Evolutionary conservation across 2,113 vertebrate genomes (phyloP).

Genomic region (Hippocampus comes): DNA sequence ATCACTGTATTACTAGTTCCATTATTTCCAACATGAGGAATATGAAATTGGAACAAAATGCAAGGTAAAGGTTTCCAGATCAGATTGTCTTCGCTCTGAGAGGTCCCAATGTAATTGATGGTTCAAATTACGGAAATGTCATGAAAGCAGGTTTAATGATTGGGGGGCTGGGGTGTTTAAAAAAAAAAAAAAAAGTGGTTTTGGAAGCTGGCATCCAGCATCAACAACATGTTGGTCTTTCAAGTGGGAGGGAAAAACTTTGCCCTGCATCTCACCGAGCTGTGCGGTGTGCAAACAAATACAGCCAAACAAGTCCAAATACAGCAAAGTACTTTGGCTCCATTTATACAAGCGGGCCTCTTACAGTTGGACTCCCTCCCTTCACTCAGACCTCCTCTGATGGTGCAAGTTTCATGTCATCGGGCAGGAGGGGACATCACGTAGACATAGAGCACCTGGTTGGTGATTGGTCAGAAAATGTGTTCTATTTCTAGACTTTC

Average conservation of each 20-base stretch:
- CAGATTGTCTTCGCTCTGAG: neutral
- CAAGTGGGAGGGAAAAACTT: constrained; percentile 57
- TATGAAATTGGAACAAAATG: neutral
- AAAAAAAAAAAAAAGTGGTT: constrained; percentile 36
- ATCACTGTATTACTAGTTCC: neutral
- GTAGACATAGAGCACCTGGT: constrained; percentile 67
- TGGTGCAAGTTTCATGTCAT: constrained; percentile 62
- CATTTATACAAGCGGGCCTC: constrained; percentile 67
- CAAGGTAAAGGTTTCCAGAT: neutral
- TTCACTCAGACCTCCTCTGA: constrained; percentile 62
- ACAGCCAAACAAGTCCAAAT: constrained; percentile 71
- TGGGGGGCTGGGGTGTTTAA: neutral
- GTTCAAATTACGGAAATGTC: constrained; percentile 30
- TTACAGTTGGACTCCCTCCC: constrained; percentile 62
- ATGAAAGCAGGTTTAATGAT: constrained; percentile 39
- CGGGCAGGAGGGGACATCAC: constrained; percentile 53
- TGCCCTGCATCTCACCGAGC: constrained; percentile 58
- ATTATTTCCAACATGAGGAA: neutral
- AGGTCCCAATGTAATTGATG: neutral
- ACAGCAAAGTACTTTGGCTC: constrained; percentile 74
- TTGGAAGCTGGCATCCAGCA: constrained; percentile 27
- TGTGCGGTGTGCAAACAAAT: constrained; percentile 72
- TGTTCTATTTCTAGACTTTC: constrained; percentile 66
- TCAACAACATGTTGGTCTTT: constrained; percentile 54
- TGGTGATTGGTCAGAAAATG: constrained; percentile 62